Base-by-base conservation (phyloP, 2,797 vertebrate species). In the Sparus aurata region DNA sequence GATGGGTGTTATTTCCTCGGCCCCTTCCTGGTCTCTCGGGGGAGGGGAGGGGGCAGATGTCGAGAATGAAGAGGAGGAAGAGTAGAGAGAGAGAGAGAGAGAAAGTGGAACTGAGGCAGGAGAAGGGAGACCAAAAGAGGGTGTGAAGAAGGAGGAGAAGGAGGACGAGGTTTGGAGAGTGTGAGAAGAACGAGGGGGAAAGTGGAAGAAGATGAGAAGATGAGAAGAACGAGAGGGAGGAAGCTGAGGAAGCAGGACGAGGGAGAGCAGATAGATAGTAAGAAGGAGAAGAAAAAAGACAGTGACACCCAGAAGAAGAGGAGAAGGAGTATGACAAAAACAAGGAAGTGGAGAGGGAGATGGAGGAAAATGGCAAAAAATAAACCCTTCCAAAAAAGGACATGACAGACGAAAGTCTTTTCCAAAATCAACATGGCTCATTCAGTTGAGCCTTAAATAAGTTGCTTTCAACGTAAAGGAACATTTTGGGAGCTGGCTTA, bases 1-100 rank as follows among this genome's bases (percentile, higher is more conserved):
- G 93, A 94, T 93, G 93, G 94, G 92, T 95, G 94, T 95, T 93
- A 93, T 94, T 95, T 95, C 94, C 94, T 93, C 67, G 16, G 62
- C 78, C 85, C 30, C 92, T 92, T 94, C 91, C 93, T 93, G 93
- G 74, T 87, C 91, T 85, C 90, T 86, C 60, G 10, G 58, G 50
- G 84, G 82, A 53, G 52, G 58, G 85, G 46, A 88, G 82, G 58
- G 75, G 18, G 22, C 86, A 93, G 81, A 91, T 86, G 86, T 68
- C 62, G 50, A 75, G 73, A 73, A 82, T 54, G 74, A 75, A 63
- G 43, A 68, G 75, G 53, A 79, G 16, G 57, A 61, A 46, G 20
- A 55, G 17, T 61, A 68, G 30, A 23, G 47, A 68, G 46, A 20
- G 62, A 59, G 22, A 22, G 45, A 34, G 23, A 43, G 34, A 38